A percentile compares a stretch with the other conserved stretches of the same genome.
These are phyloP conservation scores for Chrysoperla carnea DNA, from an alignment of 1,140 invertebrate species.

Conservation along the genomic window DNA sequence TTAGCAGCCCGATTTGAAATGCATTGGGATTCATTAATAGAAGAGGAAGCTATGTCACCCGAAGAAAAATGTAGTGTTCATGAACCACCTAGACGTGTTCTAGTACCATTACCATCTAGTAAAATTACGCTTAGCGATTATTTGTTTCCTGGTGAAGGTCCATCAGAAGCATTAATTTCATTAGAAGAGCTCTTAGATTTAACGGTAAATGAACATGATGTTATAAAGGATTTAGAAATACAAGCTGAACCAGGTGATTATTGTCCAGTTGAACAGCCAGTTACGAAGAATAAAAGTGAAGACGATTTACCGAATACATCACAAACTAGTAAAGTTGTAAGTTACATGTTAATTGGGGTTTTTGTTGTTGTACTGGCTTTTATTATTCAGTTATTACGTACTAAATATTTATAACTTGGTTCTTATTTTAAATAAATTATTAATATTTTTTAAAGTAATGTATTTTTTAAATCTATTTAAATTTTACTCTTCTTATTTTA, in stretches of 20 bases:
- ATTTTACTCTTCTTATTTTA: too few relatives aligned
- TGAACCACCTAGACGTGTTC: constrained; percentile 60
- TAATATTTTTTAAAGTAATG: too few relatives aligned
- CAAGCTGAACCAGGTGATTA: constrained; percentile 26
- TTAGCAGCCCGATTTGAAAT: constrained; percentile 60
- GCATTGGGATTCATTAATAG: constrained; percentile 70
- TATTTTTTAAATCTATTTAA: too few relatives aligned
- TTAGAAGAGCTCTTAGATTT: constrained; percentile 57
- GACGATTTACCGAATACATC: too few relatives aligned
- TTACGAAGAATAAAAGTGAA: constrained; percentile 4
- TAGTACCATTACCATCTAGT: constrained; percentile 43
- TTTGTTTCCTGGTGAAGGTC: constrained; percentile 64
- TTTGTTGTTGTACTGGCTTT: not conserved
- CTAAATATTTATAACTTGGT: too few relatives aligned
- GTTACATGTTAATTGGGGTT: constrained; percentile 4
- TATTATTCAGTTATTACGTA: too few relatives aligned
- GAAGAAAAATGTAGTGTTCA: constrained; percentile 47
- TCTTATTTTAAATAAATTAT: too few relatives aligned
- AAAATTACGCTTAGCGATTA: constrained; percentile 62
- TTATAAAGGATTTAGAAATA: constrained; percentile 45
- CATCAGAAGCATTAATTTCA: constrained; percentile 50
- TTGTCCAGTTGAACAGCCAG: not conserved
- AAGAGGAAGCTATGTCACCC: constrained; percentile 30
- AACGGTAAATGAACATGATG: constrained; percentile 40
- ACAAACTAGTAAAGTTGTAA: too few relatives aligned